Conservation (phyloP, 2,113 vertebrate species). For the Acrocephalus arundinaceus region DNA sequence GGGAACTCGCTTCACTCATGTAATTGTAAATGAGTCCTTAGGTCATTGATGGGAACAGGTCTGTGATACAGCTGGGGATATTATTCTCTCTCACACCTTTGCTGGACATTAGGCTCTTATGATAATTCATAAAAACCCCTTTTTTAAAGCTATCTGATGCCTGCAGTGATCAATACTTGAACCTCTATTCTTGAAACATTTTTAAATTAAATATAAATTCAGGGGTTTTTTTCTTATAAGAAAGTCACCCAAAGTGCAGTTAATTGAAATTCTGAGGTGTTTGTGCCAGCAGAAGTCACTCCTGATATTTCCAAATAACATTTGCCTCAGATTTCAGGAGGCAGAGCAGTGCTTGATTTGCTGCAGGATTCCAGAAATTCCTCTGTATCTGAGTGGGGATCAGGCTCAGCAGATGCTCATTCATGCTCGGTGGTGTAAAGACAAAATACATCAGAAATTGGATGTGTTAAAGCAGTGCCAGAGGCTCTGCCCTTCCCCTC, state of each 20-base stretch:
- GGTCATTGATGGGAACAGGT: neutral
- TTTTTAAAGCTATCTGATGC: neutral
- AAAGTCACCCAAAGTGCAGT: neutral
- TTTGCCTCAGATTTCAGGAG: neutral
- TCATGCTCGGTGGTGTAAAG: neutral
- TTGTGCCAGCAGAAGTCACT: neutral
- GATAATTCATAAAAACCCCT: neutral
- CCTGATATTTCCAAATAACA: neutral
- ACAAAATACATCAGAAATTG: neutral
- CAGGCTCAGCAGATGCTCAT: neutral
- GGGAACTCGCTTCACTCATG: too few species aligned
- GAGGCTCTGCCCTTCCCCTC: neutral
- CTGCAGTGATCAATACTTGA: neutral
- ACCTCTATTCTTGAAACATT: neutral
- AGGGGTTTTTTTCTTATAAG: accelerated
- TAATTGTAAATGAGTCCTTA: neutral
- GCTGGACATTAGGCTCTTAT: neutral
- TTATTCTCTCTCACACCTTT: neutral
- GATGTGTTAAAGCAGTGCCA: neutral
- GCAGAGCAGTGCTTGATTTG: neutral
- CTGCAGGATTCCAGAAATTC: neutral
- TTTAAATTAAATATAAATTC: neutral
- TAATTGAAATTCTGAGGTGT: neutral
- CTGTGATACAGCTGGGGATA: neutral
- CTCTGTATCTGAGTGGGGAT: neutral